Evolutionary conservation across 2,888 invertebrate species (phyloP).

Genomic region (Hydraecia micacea): DNA sequence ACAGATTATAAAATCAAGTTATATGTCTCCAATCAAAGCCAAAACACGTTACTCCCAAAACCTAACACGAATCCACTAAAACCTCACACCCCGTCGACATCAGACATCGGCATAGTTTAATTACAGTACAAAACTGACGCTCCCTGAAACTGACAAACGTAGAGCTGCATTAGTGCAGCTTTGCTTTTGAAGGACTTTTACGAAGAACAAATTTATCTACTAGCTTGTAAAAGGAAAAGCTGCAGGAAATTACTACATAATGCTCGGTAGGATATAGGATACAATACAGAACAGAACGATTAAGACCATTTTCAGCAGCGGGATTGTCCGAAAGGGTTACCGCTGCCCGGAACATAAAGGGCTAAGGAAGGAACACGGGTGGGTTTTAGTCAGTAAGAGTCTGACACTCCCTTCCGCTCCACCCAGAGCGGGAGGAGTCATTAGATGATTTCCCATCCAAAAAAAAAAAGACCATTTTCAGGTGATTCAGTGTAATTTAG

Average conservation of each 20-base stretch:
- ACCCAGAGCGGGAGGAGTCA: too few species aligned
- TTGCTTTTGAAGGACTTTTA: slow-evolving; percentile 2
- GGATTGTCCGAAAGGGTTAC: too few species aligned
- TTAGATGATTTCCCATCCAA: too few species aligned
- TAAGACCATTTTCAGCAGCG: neutral
- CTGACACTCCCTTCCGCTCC: too few species aligned
- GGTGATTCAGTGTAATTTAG: neutral
- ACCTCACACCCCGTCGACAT: slow-evolving; percentile 3
- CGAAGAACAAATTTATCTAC: neutral
- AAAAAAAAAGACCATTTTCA: too few species aligned
- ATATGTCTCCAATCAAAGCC: neutral
- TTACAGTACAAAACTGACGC: slow-evolving; percentile 37
- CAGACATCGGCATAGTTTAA: slow-evolving; percentile 34
- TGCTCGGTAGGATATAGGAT: too few species aligned
- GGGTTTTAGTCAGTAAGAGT: too few species aligned
- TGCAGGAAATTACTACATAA: neutral
- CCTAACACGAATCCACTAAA: slow-evolving; percentile 3
- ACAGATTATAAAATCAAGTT: neutral
- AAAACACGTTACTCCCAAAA: slow-evolving; percentile 4
- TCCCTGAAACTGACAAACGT: slow-evolving; percentile 17
- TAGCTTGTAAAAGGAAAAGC: neutral
- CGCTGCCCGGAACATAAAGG: too few species aligned
- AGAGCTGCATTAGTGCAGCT: slow-evolving; percentile 21
- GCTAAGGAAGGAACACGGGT: too few species aligned
- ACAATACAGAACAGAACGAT: too few species aligned